phyloP scores from a whole-genome alignment of 2,113 vertebrate species.

The Paratilapia polleni region DNA sequence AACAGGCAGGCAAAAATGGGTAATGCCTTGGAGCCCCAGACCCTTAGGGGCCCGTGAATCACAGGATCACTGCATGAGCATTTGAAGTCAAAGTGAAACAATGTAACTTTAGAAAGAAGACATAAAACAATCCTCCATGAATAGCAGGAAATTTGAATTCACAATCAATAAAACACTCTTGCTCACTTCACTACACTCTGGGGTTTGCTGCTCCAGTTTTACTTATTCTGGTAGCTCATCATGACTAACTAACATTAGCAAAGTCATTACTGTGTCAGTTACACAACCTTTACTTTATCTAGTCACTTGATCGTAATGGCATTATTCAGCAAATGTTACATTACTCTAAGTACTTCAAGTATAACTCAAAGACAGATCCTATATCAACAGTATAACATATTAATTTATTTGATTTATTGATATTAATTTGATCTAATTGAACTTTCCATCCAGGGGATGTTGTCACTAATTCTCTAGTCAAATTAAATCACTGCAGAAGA shows the following conservation, averaged over 20 bases:
- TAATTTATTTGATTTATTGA: background rate
- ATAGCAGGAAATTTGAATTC: background rate
- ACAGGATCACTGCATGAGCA: background rate
- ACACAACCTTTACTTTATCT: background rate
- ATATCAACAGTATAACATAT: background rate
- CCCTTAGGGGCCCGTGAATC: background rate
- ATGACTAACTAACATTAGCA: background rate
- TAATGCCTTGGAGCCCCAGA: background rate
- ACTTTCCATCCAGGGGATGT: background rate
- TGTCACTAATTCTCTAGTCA: background rate
- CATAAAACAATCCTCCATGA: background rate
- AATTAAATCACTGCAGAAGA: background rate
- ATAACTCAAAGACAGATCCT: background rate
- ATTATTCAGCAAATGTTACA: background rate
- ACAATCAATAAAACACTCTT: constrained; percentile 1
- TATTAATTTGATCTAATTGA: background rate
- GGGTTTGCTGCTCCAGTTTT: constrained; percentile 2
- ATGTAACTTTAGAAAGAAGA: background rate
- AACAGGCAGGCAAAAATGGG: background rate
- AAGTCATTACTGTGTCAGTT: background rate
- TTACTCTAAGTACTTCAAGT: background rate
- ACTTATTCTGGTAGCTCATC: background rate
- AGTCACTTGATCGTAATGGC: background rate
- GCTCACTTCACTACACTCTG: background rate
- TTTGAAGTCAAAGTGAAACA: background rate